These are phyloP conservation scores for Eupeodes corollae DNA, from an alignment of 1,140 invertebrate species.

Conservation along the genomic window DNA sequence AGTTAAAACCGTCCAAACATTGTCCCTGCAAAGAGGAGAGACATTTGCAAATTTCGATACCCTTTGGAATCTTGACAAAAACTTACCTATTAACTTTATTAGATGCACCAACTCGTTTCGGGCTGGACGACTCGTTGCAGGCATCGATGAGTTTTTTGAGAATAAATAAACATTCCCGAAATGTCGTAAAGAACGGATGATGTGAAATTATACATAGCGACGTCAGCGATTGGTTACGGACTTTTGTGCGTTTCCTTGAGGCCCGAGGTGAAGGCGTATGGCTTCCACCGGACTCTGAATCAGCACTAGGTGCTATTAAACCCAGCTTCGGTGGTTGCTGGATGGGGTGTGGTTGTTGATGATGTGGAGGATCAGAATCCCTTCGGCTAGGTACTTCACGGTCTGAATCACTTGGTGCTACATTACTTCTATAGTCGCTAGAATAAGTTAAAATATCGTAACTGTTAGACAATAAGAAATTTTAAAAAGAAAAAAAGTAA, in stretches of 20 bases:
- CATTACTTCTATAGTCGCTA: constrained; percentile 84
- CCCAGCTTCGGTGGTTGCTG: constrained; percentile 45
- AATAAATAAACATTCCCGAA: constrained; percentile 93
- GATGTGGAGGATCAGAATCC: constrained; percentile 41
- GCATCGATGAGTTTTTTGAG: constrained; percentile 92
- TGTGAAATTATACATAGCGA: constrained; percentile 96
- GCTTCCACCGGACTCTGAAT: constrained; percentile 78
- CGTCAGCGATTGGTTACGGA: constrained; percentile 84
- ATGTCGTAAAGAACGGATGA: constrained; percentile 97
- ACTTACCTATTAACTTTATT: constrained; percentile 43
- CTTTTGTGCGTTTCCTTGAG: constrained; percentile 62
- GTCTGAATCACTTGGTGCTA: constrained; percentile 79
- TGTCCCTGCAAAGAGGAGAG: constrained; percentile 54
- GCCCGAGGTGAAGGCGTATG: constrained; percentile 75
- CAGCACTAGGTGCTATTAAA: constrained; percentile 55
- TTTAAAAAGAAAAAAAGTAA: no score
- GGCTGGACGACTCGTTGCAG: constrained; percentile 86
- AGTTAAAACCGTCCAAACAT: constrained; percentile 81
- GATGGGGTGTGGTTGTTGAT: constrained; percentile 5
- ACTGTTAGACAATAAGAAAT: constrained; percentile 29
- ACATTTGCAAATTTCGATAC: not conserved
- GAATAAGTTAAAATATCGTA: constrained; percentile 41
- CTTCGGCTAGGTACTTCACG: constrained; percentile 61
- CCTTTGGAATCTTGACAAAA: not conserved
- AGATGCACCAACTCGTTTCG: constrained; percentile 76